Evolutionary conservation across 1,140 invertebrate genomes (phyloP).

Genomic region (Diorhabda carinulata): DNA sequence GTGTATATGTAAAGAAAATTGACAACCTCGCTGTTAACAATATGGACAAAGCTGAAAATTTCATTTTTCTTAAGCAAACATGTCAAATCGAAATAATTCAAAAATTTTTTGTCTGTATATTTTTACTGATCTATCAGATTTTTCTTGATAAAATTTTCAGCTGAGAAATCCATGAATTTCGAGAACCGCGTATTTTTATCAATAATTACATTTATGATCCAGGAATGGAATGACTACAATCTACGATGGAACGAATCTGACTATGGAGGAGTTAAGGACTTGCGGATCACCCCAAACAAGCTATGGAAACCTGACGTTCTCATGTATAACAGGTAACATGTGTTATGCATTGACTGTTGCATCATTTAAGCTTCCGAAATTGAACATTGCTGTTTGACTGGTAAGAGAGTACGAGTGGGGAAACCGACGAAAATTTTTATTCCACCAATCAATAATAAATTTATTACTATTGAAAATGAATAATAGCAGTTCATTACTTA

Average conservation of each 20-base stretch:
- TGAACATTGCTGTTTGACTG: too few relatives aligned
- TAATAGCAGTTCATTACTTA: too few relatives aligned
- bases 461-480: too few relatives aligned
- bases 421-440: too few relatives aligned
- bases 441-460: too few relatives aligned
- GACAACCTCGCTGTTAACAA: too few relatives aligned
- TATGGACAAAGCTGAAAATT: too few relatives aligned
- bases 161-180: not conserved
- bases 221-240: conserved; percentile 99
- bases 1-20: too few relatives aligned
- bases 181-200: not conserved
- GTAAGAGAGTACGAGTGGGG: too few relatives aligned
- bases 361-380: not conserved
- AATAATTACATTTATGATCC: conserved; percentile 28
- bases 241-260: conserved; percentile 94
- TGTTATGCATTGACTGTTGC: conserved; percentile 23
- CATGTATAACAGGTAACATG: conserved; percentile 94
- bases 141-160: not conserved
- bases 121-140: not conserved
- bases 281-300: conserved; percentile 91
- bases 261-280: conserved; percentile 93
- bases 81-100: too few relatives aligned
- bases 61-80: too few relatives aligned
- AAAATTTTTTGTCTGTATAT: too few relatives aligned
- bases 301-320: conserved; percentile 99